Conservation (phyloP, 2,797 vertebrate genomes). For the Siniperca scherzeri region DNA sequence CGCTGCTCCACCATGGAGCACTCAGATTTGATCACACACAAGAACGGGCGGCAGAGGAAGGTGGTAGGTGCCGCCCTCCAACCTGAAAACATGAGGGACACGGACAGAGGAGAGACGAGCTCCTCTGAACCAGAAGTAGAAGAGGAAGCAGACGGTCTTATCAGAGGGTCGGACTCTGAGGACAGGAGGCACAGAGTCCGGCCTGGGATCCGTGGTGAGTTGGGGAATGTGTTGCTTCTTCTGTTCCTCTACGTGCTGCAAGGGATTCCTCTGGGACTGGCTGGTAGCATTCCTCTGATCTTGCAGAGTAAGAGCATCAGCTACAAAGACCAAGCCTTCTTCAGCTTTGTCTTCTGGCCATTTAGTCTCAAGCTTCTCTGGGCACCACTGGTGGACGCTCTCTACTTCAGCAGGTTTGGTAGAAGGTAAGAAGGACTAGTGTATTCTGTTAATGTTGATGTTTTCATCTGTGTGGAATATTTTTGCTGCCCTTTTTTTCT, state of each 20-base stretch:
- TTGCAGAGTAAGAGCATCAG: constrained; percentile 94
- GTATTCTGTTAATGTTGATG: not conserved
- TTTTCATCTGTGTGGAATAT: not conserved
- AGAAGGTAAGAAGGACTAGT: constrained; percentile 82
- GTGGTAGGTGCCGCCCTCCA: constrained; percentile 10
- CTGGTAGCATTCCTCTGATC: constrained; percentile 96
- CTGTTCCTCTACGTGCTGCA: constrained; percentile 98
- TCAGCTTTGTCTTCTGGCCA: constrained; percentile 99
- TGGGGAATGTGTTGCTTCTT: constrained; percentile 91
- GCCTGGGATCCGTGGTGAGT: constrained; percentile 84
- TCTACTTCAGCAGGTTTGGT: constrained; percentile 92
- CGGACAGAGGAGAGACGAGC: constrained; percentile 44
- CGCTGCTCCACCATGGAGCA: constrained; percentile 78
- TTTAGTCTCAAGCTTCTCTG: constrained; percentile 98
- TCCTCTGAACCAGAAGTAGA: constrained; percentile 78
- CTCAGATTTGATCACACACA: constrained; percentile 70
- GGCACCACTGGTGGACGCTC: constrained; percentile 96
- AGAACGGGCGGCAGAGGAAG: constrained; percentile 86
- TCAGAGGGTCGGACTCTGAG: constrained; percentile 66
- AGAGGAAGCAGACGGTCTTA: constrained; percentile 81
- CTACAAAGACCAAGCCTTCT: constrained; percentile 97
- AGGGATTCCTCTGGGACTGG: constrained; percentile 96
- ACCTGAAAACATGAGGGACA: constrained; percentile 41
- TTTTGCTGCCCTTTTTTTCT: not conserved
- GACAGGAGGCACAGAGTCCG: constrained; percentile 37